Evolutionary conservation across 1,140 invertebrate genomes (phyloP).

Genomic region (Drosophila sechellia): DNA sequence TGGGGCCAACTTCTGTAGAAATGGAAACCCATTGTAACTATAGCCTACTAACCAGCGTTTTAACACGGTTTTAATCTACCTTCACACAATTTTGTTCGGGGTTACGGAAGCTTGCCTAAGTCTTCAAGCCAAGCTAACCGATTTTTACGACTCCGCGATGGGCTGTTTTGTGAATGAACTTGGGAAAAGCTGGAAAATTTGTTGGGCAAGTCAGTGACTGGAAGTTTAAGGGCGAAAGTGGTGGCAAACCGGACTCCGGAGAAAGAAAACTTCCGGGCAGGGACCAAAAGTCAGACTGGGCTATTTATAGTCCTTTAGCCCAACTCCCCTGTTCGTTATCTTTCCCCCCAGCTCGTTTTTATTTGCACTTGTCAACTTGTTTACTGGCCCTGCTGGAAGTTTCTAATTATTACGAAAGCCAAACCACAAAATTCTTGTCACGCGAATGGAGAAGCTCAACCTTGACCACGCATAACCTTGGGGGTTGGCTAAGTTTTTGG

Average conservation of each 20-base stretch:
- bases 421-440: conserved; percentile 44
- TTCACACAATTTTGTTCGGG: neutral
- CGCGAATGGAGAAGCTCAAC: conserved; percentile 34
- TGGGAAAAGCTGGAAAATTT: conserved; percentile 25
- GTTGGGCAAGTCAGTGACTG: conserved; percentile 26
- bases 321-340: conserved; percentile 19
- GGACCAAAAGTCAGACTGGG: conserved; percentile 32
- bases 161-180: conserved; percentile 70
- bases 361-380: conserved; percentile 61
- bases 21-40: conserved; percentile 23
- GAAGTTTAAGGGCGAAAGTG: conserved; percentile 1
- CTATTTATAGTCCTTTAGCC: conserved; percentile 44
- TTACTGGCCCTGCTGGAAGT: conserved; percentile 48
- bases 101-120: no score
- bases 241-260: conserved; percentile 1
- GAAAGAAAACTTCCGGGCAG: conserved; percentile 14
- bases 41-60: conserved; percentile 36
- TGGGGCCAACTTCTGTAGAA: conserved; percentile 44
- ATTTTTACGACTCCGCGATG: conserved; percentile 33
- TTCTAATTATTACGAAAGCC: conserved; percentile 36
- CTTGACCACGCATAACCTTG: conserved; percentile 54
- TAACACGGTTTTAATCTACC: neutral
- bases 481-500: neutral
- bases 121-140: conserved; percentile 22
- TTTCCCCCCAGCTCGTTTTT: conserved; percentile 30